Evolutionary conservation across 2,797 vertebrate genomes (phyloP).

Genomic region (Ctenopoma multispine): DNA sequence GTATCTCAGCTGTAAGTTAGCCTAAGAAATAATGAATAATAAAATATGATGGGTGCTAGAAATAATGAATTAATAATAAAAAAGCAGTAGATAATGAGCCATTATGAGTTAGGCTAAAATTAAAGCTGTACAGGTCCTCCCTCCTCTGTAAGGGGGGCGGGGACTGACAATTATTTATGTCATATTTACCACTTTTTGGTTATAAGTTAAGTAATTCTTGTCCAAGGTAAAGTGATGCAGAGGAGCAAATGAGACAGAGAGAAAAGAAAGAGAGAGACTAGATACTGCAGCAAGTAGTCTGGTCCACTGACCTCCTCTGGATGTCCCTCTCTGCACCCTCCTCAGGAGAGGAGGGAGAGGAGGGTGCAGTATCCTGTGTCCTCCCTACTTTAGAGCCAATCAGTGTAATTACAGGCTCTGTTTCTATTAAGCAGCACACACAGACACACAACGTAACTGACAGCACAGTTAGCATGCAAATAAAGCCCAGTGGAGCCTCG

Average conservation of each 20-base stretch:
- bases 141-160: no score
- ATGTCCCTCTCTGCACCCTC: conserved; percentile 23
- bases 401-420: conserved; percentile 46
- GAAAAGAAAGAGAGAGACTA: conserved; percentile 20
- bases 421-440: conserved; percentile 25
- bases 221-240: conserved; percentile 73
- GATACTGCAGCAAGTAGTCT: conserved; percentile 71
- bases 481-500: neutral
- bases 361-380: conserved; percentile 58
- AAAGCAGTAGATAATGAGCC: neutral
- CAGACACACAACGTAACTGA: neutral
- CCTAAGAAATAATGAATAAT: no score
- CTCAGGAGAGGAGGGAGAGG: no score
- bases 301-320: conserved; percentile 74
- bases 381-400: conserved; percentile 52
- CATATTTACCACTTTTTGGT: conserved; percentile 19
- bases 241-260: conserved; percentile 27
- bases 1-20: neutral
- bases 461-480: conserved; percentile 3
- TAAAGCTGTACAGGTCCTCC: no score
- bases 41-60: no score
- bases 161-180: no score
- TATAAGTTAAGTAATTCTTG: conserved; percentile 75
- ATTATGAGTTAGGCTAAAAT: no score
- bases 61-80: no score